Conservation (phyloP, 1,140 invertebrate species). For the Thaumetopoea pityocampa region DNA sequence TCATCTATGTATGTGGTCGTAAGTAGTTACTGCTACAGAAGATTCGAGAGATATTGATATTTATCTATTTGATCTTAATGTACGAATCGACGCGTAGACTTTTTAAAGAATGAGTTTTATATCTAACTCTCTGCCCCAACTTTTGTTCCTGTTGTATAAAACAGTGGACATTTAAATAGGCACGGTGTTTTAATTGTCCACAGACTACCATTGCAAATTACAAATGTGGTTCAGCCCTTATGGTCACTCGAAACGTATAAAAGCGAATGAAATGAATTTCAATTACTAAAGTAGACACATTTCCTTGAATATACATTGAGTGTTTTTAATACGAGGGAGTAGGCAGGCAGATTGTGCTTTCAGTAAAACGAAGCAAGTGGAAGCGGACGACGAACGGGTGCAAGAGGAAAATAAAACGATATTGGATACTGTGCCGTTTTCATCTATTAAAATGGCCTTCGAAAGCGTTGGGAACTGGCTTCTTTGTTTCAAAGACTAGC, state of each 20-base stretch:
- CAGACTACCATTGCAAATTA: no score
- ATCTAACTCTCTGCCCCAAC: no score
- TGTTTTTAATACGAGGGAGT: slow-evolving; percentile 34
- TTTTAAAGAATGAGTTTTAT: no score
- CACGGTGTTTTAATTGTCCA: no score
- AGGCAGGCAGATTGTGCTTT: slow-evolving; percentile 40
- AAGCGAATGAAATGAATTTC: slow-evolving; percentile 14
- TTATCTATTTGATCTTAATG: no score
- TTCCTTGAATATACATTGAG: slow-evolving; percentile 24
- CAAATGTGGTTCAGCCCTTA: slow-evolving; percentile 9
- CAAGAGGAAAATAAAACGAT: slow-evolving; percentile 59
- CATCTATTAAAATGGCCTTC: slow-evolving; percentile 71
- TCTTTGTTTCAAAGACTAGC: slow-evolving; percentile 69
- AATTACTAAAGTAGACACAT: slow-evolving; percentile 10
- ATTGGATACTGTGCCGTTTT: slow-evolving; percentile 71
- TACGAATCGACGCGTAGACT: no score
- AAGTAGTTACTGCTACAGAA: no score
- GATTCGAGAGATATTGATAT: no score
- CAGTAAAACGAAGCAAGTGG: slow-evolving; percentile 55
- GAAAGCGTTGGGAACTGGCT: slow-evolving; percentile 48
- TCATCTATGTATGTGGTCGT: no score
- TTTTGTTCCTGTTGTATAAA: no score
- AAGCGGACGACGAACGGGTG: slow-evolving; percentile 34
- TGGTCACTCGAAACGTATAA: slow-evolving; percentile 3
- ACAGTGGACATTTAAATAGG: no score